phyloP scores from a whole-genome alignment of 2,797 vertebrate species.

The Phaenicophaeus curvirostris region DNA sequence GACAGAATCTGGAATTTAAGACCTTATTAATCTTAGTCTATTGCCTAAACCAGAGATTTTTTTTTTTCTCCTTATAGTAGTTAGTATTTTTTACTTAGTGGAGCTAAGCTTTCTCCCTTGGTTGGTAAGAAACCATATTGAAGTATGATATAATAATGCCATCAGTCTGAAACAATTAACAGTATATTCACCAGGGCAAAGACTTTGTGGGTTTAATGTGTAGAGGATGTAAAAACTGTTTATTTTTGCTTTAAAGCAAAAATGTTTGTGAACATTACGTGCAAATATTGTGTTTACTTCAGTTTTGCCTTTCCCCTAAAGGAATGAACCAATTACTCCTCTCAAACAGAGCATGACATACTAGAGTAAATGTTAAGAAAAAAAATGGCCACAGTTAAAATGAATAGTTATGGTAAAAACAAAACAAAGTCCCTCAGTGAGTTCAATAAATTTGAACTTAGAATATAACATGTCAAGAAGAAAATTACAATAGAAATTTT shows the following conservation, averaged over 20 bases:
- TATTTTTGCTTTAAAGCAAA: constrained; percentile 10
- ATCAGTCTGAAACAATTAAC: constrained; percentile 45
- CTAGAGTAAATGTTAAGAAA: background rate
- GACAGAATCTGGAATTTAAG: constrained; percentile 23
- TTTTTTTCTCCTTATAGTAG: background rate
- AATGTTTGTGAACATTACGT: background rate
- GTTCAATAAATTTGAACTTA: background rate
- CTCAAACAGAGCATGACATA: constrained; percentile 21
- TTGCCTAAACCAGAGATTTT: background rate
- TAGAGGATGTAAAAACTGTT: background rate
- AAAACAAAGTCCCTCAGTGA: background rate
- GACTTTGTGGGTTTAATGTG: constrained; percentile 11
- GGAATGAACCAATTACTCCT: constrained; percentile 23
- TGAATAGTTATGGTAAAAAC: background rate
- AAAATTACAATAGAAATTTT: background rate
- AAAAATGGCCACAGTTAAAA: constrained; percentile 12
- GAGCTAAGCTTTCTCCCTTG: background rate
- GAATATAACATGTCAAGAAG: background rate
- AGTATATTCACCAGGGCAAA: background rate
- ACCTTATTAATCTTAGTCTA: constrained; percentile 1
- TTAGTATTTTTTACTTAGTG: constrained; percentile 26
- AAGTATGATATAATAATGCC: background rate
- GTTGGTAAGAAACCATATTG: background rate
- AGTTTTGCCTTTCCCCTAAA: constrained; percentile 10
- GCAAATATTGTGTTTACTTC: background rate